A percentile compares a stretch with the other conserved stretches of the same genome.
phyloP scores from a whole-genome alignment of 2,888 invertebrate species.

The Melieria omissa region DNA sequence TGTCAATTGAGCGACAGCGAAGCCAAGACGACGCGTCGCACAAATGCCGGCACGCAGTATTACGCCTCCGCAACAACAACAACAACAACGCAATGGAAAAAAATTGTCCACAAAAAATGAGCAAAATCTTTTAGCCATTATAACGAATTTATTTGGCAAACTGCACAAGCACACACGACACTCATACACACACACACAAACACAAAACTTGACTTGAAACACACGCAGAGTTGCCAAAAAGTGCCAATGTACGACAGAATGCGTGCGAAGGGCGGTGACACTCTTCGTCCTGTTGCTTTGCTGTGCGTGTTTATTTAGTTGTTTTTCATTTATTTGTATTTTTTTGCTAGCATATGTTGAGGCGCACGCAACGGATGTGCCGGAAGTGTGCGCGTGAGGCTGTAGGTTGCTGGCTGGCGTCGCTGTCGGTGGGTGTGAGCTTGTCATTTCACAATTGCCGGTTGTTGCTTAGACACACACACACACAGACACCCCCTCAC shows the following conservation, averaged over 20 bases:
- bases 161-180: conserved; percentile 43
- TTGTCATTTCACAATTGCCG: conserved; percentile 45
- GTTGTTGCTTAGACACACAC: conserved; percentile 19
- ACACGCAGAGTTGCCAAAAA: not conserved
- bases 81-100: not conserved
- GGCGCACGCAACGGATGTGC: conserved; percentile 13
- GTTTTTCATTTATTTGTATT: not conserved
- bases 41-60: not conserved
- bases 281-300: not conserved
- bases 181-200: not conserved
- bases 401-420: conserved; percentile 17
- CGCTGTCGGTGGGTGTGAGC: not conserved
- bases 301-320: not conserved
- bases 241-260: not conserved
- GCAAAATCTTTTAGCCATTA: no score
- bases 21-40: conserved; percentile 15
- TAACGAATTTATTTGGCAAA: no score
- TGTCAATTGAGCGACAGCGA: conserved; percentile 51
- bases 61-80: not conserved
- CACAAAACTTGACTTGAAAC: not conserved
- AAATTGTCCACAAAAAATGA: no score
- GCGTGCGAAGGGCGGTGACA: not conserved
- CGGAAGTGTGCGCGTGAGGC: conserved; percentile 13
- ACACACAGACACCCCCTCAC: conserved; percentile 26
- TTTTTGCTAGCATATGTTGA: conserved; percentile 3